phyloP scores from a whole-genome alignment of 2,888 invertebrate species.

The Phanerotoma sp. region DNA sequence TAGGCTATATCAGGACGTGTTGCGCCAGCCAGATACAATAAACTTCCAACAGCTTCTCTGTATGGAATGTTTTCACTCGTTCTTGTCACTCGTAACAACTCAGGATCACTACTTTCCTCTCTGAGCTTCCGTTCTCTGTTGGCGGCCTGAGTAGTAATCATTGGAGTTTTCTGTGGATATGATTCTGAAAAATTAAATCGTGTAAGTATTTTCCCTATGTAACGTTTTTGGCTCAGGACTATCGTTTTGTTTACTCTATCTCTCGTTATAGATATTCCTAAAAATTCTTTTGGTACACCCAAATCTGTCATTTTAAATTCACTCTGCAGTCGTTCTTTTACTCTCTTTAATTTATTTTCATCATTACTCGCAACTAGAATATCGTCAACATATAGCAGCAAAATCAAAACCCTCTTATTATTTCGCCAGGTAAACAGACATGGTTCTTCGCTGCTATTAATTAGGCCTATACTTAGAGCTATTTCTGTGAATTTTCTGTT shows the following conservation, averaged over 20 bases:
- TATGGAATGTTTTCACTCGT: too few relatives aligned
- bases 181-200: conserved; percentile 21
- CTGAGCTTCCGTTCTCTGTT: conserved; percentile 16
- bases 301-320: conserved; percentile 30
- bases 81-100: too few relatives aligned
- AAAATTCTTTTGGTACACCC: conserved; percentile 27
- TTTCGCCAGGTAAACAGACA: conserved; percentile 30
- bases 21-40: too few relatives aligned
- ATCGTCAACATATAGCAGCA: conserved; percentile 28
- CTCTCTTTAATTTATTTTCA: conserved; percentile 26
- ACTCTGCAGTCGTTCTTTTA: conserved; percentile 22
- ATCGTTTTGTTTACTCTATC: conserved; percentile 25
- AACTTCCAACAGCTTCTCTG: too few relatives aligned
- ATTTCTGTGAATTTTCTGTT: conserved; percentile 27
- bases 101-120: conserved; percentile 11
- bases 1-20: too few relatives aligned
- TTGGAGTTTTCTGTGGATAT: conserved; percentile 24
- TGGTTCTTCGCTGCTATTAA: conserved; percentile 21
- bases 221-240: conserved; percentile 17
- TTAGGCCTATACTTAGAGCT: conserved; percentile 19
- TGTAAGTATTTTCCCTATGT: conserved; percentile 14
- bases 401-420: conserved; percentile 19
- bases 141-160: conserved; percentile 22
- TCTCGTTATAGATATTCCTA: conserved; percentile 26
- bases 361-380: conserved; percentile 29